Percentiles rank a stretch among this genome's conserved stretches.
phyloP scores from a whole-genome alignment of 2,113 vertebrate species.

The Corynorhinus townsendii region DNA sequence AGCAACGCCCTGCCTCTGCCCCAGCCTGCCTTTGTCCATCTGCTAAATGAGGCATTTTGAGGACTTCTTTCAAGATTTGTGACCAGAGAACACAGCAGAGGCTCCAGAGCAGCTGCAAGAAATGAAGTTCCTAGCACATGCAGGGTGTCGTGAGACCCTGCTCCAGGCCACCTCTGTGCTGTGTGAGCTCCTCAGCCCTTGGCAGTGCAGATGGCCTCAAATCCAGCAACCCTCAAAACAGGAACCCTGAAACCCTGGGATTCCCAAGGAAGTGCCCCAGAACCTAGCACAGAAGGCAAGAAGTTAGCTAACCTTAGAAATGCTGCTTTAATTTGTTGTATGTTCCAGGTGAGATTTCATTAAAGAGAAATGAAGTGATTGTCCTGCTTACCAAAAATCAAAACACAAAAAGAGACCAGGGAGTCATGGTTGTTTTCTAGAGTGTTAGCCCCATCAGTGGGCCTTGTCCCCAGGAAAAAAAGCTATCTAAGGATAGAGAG shows the following conservation, averaged over 20 bases:
- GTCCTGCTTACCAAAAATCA: not conserved
- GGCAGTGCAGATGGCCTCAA: not conserved
- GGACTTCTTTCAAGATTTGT: not conserved
- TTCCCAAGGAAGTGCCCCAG: not conserved
- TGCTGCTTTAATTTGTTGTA: not conserved
- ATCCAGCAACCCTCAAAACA: not conserved
- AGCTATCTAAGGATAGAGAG: not conserved
- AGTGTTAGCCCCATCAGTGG: not conserved
- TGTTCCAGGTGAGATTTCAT: not conserved
- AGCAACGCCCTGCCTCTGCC: not conserved
- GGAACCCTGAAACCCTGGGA: not conserved
- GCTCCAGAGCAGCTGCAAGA: not conserved
- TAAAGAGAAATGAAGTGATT: not conserved
- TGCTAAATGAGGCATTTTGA: not conserved
- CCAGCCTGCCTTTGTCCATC: not conserved
- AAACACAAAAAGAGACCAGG: not conserved
- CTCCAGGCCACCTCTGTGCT: not conserved
- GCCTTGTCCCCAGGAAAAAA: not conserved
- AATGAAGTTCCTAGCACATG: not conserved
- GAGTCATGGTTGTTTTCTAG: not conserved
- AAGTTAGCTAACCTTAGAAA: not conserved
- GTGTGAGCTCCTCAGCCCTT: not conserved
- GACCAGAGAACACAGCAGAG: not conserved
- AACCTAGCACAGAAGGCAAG: not conserved
- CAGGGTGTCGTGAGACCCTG: not conserved